phyloP scores from a whole-genome alignment of 2,888 invertebrate genomes.

The Pterostichus madidus region DNA sequence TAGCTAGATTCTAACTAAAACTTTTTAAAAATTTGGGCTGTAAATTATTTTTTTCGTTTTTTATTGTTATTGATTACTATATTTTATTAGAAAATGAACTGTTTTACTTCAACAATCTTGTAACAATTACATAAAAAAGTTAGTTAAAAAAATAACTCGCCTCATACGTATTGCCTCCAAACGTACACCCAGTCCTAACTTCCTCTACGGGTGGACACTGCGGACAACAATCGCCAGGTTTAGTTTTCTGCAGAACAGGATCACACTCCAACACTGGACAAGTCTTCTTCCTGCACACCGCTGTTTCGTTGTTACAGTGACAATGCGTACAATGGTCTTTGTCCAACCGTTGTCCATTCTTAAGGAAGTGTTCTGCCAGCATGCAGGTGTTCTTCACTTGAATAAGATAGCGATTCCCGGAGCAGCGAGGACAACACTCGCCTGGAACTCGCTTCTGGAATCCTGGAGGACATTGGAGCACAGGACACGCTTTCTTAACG shows the following conservation, averaged over 20 bases:
- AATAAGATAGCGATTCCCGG: constrained; percentile 78
- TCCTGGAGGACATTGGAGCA: constrained; percentile 88
- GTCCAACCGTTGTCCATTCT: constrained; percentile 81
- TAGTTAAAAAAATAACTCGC: constrained; percentile 76
- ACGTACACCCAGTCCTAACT: constrained; percentile 83
- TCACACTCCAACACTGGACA: constrained; percentile 96
- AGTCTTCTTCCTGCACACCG: constrained; percentile 88
- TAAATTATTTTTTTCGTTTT: no score
- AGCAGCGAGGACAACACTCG: constrained; percentile 85
- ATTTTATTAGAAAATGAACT: no score
- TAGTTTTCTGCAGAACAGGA: constrained; percentile 83
- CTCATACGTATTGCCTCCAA: constrained; percentile 84
- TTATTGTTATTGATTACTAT: no score
- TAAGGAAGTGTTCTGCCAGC: constrained; percentile 84
- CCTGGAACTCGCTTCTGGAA: constrained; percentile 86
- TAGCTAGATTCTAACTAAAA: no score
- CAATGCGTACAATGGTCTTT: constrained; percentile 91
- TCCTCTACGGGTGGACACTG: constrained; percentile 87
- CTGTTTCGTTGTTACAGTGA: constrained; percentile 88
- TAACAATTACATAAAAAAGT: no score
- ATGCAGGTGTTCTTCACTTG: constrained; percentile 79
- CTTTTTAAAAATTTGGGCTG: no score
- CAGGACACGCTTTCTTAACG: constrained; percentile 92
- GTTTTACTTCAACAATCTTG: no score
- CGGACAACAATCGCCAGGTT: constrained; percentile 87